These are phyloP conservation scores for Sinohyriopsis cumingii DNA, from an alignment of 2,888 invertebrate genomes.

Conservation along the genomic window DNA sequence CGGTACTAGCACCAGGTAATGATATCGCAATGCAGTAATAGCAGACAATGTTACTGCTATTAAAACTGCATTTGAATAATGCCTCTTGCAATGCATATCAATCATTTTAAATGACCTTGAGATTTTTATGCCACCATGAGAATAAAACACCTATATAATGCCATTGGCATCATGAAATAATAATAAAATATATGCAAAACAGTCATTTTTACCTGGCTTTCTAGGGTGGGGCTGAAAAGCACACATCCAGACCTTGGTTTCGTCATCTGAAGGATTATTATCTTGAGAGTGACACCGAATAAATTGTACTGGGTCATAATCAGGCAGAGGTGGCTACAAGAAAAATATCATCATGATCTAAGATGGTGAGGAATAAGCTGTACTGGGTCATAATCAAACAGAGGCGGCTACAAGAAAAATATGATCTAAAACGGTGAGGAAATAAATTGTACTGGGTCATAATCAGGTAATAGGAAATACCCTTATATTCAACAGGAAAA, in stretches of 20 bases:
- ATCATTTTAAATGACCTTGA: too few species aligned
- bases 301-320: constrained; percentile 68
- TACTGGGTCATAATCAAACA: constrained; percentile 63
- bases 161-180: too few species aligned
- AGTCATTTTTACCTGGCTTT: constrained; percentile 28
- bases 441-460: constrained; percentile 65
- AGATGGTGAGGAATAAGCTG: constrained; percentile 50
- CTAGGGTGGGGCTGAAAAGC: constrained; percentile 72
- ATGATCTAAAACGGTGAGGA: too few species aligned
- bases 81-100: too few species aligned
- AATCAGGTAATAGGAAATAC: constrained; percentile 49
- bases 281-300: constrained; percentile 73
- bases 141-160: too few species aligned
- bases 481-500: too few species aligned
- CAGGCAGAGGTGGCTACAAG: constrained; percentile 46
- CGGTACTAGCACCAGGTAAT: too few species aligned
- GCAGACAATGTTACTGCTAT: too few species aligned
- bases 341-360: background rate
- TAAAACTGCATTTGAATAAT: too few species aligned
- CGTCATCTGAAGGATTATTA: constrained; percentile 72
- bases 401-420: constrained; percentile 35
- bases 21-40: too few species aligned
- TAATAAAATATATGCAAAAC: too few species aligned
- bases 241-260: constrained; percentile 74
- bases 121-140: too few species aligned